Evolutionary conservation across 2,797 vertebrate genomes (phyloP).

Genomic region (Labroides dimidiatus): DNA sequence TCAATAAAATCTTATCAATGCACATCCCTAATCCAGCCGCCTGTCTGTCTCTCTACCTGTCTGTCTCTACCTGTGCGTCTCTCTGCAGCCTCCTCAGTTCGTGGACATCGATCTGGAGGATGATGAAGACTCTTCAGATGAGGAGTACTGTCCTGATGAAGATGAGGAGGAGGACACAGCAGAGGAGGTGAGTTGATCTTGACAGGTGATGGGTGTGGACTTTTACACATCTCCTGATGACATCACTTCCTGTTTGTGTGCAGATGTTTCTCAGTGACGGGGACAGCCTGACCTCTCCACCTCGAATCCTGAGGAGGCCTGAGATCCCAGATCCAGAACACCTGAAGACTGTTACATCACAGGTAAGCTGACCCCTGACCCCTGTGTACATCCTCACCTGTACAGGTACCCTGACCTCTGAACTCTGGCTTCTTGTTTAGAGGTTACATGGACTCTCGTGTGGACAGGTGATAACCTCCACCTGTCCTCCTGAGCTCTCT

Average conservation of each 20-base stretch:
- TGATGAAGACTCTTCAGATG: slow-evolving; percentile 95
- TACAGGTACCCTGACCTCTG: neutral
- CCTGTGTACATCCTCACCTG: too few species aligned
- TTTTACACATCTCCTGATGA: too few species aligned
- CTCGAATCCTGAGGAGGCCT: slow-evolving; percentile 75
- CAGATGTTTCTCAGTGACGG: slow-evolving; percentile 92
- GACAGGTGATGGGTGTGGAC: neutral
- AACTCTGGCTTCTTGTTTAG: slow-evolving; percentile 43
- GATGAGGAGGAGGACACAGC: slow-evolving; percentile 91
- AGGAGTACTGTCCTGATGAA: slow-evolving; percentile 95
- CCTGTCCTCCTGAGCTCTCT: slow-evolving; percentile 65
- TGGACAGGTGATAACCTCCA: slow-evolving; percentile 82
- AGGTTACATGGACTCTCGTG: slow-evolving; percentile 74
- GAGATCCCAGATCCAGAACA: slow-evolving; percentile 55
- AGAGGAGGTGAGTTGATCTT: slow-evolving; percentile 86
- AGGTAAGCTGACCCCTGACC: slow-evolving; percentile 21
- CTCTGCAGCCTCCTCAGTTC: slow-evolving; percentile 90
- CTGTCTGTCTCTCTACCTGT: neutral
- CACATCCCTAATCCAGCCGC: too few species aligned
- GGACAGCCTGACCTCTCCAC: slow-evolving; percentile 91
- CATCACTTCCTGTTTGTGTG: neutral
- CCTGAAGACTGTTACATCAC: neutral
- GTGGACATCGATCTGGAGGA: slow-evolving; percentile 95
- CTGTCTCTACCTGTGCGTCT: neutral
- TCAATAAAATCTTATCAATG: too few species aligned